These are phyloP conservation scores for Erythrocebus patas DNA, from an alignment of 2,113 vertebrate species.

Conservation along the genomic window DNA sequence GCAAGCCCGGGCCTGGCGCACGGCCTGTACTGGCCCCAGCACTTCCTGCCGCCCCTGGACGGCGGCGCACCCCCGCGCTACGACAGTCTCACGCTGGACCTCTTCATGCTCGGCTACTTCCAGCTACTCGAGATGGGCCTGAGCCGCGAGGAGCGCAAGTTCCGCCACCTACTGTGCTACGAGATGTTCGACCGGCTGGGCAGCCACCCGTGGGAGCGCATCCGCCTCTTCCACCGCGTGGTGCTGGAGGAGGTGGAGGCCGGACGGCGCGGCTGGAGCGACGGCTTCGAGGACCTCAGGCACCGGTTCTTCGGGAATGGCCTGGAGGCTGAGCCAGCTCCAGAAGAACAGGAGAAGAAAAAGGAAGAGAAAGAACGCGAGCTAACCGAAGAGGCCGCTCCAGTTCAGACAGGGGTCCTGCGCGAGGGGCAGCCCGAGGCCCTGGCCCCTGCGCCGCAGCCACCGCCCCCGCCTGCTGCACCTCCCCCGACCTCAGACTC, in stretches of 20 bases:
- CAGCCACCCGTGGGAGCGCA: constrained; percentile 92
- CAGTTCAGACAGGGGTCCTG: background rate
- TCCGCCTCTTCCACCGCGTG: constrained; percentile 92
- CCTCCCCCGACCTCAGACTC: background rate
- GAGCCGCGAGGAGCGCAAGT: constrained; percentile 92
- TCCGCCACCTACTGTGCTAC: constrained; percentile 96
- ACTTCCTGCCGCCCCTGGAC: constrained; percentile 93
- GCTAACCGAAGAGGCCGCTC: background rate
- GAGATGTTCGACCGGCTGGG: constrained; percentile 98
- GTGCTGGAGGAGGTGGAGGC: constrained; percentile 91
- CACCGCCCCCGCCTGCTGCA: background rate
- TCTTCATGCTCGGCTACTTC: constrained; percentile 99
- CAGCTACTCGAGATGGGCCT: constrained; percentile 98
- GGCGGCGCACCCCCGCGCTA: constrained; percentile 87
- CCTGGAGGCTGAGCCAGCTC: constrained; percentile 34
- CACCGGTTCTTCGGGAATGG: constrained; percentile 89
- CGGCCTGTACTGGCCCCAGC: constrained; percentile 95
- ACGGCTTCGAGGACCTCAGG: constrained; percentile 95
- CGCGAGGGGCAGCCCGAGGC: background rate
- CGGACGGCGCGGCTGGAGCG: constrained; percentile 88
- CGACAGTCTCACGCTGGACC: constrained; percentile 93
- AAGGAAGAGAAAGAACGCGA: background rate
- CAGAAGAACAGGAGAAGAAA: background rate
- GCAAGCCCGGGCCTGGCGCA: constrained; percentile 85
- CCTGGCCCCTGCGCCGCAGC: background rate